Evolutionary conservation across 2,113 vertebrate species (phyloP), one percentile per base, ranked within the genome.

Genomic region (Pardalotus punctatus): DNA sequence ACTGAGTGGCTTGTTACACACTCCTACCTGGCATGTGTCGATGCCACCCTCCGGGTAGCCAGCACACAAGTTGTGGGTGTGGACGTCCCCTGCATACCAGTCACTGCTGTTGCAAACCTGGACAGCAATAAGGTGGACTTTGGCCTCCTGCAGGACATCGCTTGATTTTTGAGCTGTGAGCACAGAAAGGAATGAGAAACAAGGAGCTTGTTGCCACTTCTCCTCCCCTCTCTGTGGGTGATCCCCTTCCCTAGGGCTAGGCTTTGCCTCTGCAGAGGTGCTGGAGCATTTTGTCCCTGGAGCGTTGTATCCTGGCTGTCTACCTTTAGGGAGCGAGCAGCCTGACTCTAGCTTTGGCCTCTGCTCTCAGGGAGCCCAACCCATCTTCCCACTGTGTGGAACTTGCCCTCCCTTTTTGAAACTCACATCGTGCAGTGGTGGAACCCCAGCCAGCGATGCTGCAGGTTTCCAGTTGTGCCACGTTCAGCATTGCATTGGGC

Each of bases 371-470:
- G 38, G 58, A 36, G 43, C 36, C 47, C 28, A 29, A 5, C 22
- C 35, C 28, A 0, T 18, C 35, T 54, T 51, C 38, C 43, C 82
- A 24, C 19, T 1, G 6, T 36, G 21, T 43, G 0, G 0, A 64
- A 29, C 42, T n/a, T 33, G 47, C 51, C 9, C n/a, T 66, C 18
- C 2, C 11, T 50, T 42, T 45, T 28, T 22, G 45, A 33, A 40
- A 70, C 95, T 93, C 79, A 91, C 87, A 48, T 94, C 60, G 69
- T 5, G 36, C 51, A 4, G 33, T 23, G 3, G 24, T 86, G 56
- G 81, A 38, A 14, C 95, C 96, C 96, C 97, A 96, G 5, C 96
- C 94, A 14, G 83, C 86, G 8, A 95, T 10, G 4, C 91, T 95
- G 94, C 97, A 97, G 14, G 22, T 38, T 1, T 9, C 57, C 31